These are phyloP conservation scores for Lucinisca nassula DNA, from an alignment of 2,888 invertebrate genomes.

Conservation along the genomic window DNA sequence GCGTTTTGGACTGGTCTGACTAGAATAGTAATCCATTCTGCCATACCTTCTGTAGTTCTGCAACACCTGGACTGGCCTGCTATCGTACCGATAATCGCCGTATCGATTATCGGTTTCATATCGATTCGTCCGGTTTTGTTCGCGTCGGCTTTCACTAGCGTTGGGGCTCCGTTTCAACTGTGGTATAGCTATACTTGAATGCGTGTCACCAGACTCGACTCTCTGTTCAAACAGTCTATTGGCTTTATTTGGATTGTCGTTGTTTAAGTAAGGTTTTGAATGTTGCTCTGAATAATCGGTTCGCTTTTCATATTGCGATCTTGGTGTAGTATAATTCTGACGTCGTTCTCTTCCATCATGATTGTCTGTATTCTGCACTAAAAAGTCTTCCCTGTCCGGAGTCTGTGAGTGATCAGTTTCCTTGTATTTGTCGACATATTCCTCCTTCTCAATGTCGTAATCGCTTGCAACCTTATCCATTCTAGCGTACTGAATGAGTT, in stretches of 20 bases:
- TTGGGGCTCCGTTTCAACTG: background rate
- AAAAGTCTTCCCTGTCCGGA: no score
- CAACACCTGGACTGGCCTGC: background rate
- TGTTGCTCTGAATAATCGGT: no score
- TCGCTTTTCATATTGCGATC: no score
- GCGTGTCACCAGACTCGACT: no score
- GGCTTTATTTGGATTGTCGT: no score
- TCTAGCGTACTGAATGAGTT: background rate
- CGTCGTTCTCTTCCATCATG: no score
- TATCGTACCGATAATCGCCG: background rate
- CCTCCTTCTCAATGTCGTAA: background rate
- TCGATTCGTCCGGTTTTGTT: background rate
- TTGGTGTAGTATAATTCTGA: no score
- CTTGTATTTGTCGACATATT: background rate
- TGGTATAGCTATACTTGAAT: no score
- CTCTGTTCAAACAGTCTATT: no score
- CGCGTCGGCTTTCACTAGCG: background rate
- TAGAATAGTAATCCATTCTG: background rate
- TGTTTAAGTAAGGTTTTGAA: no score
- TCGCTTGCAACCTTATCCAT: background rate
- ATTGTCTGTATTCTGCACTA: no score
- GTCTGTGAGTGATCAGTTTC: no score
- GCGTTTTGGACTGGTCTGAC: background rate
- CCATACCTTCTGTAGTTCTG: background rate
- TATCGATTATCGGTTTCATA: background rate